phyloP scores from a whole-genome alignment of 2,113 vertebrate genomes.

The Hippotragus niger region DNA sequence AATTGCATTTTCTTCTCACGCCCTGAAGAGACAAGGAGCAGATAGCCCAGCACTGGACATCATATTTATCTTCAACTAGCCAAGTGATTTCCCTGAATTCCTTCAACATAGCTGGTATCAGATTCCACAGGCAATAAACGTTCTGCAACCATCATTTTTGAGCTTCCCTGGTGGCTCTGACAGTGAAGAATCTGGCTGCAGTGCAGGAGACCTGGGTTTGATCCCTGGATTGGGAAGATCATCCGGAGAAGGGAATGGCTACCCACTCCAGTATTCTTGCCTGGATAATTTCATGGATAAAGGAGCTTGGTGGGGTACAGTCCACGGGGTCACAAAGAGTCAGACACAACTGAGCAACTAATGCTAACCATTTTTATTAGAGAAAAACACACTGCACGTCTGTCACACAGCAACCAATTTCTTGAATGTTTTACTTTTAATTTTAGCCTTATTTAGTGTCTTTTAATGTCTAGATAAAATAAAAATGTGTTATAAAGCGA shows the following conservation, averaged over 20 bases:
- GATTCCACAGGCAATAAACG: background rate
- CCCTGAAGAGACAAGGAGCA: background rate
- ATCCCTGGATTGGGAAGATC: background rate
- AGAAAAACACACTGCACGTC: background rate
- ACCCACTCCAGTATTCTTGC: background rate
- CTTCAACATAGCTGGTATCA: background rate
- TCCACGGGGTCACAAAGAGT: background rate
- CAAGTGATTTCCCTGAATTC: background rate
- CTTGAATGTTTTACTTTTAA: background rate
- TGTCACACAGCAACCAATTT: background rate
- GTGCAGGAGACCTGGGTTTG: background rate
- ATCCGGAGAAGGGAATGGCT: background rate
- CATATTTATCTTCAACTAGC: background rate
- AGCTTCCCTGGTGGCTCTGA: background rate
- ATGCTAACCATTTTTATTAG: background rate
- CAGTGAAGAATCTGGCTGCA: background rate
- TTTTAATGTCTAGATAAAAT: no score
- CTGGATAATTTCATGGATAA: background rate
- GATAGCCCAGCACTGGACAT: background rate
- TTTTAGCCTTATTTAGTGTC: background rate
- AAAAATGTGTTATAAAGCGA: no score
- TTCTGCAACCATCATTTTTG: background rate
- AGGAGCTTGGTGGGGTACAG: background rate
- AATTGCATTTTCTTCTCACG: background rate
- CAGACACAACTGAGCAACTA: background rate